Evolutionary conservation across 2,797 vertebrate species (phyloP).

Genomic region (Darevskia mixta): DNA sequence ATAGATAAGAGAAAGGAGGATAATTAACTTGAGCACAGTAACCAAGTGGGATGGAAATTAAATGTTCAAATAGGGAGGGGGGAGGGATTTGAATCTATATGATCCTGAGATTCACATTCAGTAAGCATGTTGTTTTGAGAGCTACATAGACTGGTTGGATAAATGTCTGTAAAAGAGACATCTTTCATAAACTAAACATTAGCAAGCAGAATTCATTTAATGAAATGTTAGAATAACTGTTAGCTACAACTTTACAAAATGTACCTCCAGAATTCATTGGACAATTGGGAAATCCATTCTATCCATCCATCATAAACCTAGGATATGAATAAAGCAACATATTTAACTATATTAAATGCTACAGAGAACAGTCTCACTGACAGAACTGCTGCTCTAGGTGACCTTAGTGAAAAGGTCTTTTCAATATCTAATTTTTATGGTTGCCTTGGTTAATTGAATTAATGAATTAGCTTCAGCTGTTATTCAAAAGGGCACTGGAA

Average conservation of each 20-base stretch:
- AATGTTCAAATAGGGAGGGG: not conserved
- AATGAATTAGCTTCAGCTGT: conserved; percentile 63
- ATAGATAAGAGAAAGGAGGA: not conserved
- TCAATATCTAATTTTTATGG: conserved; percentile 62
- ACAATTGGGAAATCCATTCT: conserved; percentile 36
- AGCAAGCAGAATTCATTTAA: conserved; percentile 29
- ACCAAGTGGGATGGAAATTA: not conserved
- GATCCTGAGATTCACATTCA: not conserved
- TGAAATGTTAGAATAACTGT: conserved; percentile 27
- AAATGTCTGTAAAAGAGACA: not conserved
- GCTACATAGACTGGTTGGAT: not conserved
- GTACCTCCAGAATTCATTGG: conserved; percentile 22
- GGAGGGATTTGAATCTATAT: not conserved
- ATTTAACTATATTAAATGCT: too few relatives aligned
- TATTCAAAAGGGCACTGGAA: conserved; percentile 61
- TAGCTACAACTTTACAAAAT: conserved; percentile 12
- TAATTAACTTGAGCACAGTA: not conserved
- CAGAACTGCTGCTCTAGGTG: conserved; percentile 48
- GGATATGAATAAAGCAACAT: not conserved
- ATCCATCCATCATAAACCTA: conserved; percentile 19
- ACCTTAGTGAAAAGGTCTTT: conserved; percentile 62
- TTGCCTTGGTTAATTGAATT: conserved; percentile 61
- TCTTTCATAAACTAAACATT: not conserved
- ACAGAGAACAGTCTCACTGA: conserved; percentile 47
- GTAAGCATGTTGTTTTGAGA: not conserved